Percentiles rank a stretch among this genome's conserved stretches.
Conservation (phyloP, 2,113 vertebrate species). For the Anseranas semipalmata region DNA sequence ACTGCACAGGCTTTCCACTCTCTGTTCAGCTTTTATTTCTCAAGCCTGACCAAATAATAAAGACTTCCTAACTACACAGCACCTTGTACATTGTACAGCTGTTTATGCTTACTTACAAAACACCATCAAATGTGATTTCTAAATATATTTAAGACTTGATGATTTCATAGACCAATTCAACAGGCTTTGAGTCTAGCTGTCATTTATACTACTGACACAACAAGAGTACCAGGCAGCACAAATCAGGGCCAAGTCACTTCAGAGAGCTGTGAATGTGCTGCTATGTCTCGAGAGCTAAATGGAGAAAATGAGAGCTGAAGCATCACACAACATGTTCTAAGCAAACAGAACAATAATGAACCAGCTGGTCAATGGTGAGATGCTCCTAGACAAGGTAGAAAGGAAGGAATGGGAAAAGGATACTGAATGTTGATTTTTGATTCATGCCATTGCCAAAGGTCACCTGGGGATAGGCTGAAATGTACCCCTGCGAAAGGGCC, state of each 20-base stretch:
- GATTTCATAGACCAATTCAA: not conserved
- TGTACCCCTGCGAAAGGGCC: not conserved
- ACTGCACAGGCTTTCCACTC: not conserved
- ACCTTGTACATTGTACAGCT: not conserved
- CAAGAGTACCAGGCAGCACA: not conserved
- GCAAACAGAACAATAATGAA: not conserved
- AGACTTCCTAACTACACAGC: not conserved
- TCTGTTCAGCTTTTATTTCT: not conserved
- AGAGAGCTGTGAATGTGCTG: not conserved
- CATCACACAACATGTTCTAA: not conserved
- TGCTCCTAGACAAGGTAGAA: not conserved
- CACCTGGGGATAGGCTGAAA: not conserved
- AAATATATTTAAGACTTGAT: not conserved
- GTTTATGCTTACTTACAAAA: not conserved
- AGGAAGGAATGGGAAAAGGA: not conserved
- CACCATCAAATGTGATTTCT: not conserved
- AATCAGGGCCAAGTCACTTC: not conserved
- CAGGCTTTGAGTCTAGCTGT: not conserved
- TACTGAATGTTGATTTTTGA: not conserved
- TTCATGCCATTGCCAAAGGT: not conserved
- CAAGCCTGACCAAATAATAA: not conserved
- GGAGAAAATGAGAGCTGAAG: not conserved
- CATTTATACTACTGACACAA: not conserved
- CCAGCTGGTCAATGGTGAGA: accelerated
- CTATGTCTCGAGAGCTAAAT: not conserved